Evolutionary conservation across 2,797 vertebrate genomes (phyloP).

Genomic region (Pempheris klunzingeri): DNA sequence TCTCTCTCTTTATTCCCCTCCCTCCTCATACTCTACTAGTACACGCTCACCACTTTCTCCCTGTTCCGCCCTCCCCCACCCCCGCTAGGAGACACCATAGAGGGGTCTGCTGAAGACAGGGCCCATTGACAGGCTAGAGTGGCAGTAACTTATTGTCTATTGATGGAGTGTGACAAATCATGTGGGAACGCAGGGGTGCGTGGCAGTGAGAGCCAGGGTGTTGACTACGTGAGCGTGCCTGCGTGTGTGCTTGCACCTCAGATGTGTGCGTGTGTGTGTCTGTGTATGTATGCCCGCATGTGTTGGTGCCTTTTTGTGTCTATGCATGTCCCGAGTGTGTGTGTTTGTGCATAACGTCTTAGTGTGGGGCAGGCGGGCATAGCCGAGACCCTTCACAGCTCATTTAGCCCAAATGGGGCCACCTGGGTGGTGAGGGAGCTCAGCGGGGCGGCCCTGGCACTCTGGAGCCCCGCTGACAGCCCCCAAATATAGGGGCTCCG

Average conservation of each 20-base stretch:
- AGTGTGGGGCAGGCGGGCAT: conserved; percentile 86
- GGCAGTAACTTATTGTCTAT: conserved; percentile 98
- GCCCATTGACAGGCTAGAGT: conserved; percentile 92
- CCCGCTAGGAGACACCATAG: conserved; percentile 64
- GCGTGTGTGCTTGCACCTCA: conserved; percentile 69
- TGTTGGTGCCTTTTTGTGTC: conserved; percentile 53
- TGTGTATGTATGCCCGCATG: conserved; percentile 48
- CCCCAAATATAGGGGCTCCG: conserved; percentile 89
- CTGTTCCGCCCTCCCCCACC: conserved; percentile 46
- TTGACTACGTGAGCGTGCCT: conserved; percentile 78
- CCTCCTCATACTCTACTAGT: conserved; percentile 42
- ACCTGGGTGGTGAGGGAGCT: conserved; percentile 95
- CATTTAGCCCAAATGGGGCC: conserved; percentile 97
- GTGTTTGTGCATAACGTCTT: conserved; percentile 77
- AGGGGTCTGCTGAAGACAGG: conserved; percentile 89
- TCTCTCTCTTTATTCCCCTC: conserved; percentile 32
- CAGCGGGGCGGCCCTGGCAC: conserved; percentile 90
- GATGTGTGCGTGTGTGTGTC: conserved; percentile 53
- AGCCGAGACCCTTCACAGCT: conserved; percentile 97
- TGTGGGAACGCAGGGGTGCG: conserved; percentile 88
- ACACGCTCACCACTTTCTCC: conserved; percentile 48
- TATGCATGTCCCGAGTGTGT: conserved; percentile 50
- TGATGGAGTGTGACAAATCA: conserved; percentile 97
- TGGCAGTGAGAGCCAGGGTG: conserved; percentile 84
- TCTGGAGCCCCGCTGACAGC: conserved; percentile 91